Conservation (phyloP, 2,888 invertebrate genomes). For the Nebria brevicollis region DNA sequence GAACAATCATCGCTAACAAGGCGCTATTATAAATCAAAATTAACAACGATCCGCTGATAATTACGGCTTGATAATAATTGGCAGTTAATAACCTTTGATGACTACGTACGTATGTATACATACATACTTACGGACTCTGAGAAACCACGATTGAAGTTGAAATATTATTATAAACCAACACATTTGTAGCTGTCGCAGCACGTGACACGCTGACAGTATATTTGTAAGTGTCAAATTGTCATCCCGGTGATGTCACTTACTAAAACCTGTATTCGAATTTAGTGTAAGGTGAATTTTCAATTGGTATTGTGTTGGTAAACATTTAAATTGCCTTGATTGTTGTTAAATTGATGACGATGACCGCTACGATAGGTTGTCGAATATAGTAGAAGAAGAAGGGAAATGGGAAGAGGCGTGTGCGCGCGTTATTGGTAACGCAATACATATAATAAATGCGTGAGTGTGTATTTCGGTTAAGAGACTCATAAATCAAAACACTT, state of each 20-base stretch:
- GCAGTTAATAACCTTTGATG: background rate
- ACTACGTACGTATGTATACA: background rate
- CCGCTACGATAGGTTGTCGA: no score
- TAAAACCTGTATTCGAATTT: no score
- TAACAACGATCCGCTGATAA: background rate
- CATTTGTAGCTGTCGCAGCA: background rate
- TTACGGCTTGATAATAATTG: background rate
- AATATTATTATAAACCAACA: background rate
- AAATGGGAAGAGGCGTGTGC: no score
- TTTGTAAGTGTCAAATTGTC: background rate
- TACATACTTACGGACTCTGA: background rate
- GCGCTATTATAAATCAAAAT: background rate
- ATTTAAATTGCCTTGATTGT: no score
- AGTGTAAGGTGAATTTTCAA: no score
- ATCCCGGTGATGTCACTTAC: background rate
- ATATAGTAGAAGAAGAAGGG: no score
- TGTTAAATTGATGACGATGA: no score
- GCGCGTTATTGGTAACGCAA: no score
- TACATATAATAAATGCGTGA: no score
- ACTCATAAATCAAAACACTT: background rate
- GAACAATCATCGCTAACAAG: background rate
- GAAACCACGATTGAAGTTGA: background rate
- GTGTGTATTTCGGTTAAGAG: background rate
- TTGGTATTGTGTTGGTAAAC: no score
- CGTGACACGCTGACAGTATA: background rate